A percentile compares a stretch with the other conserved stretches of the same genome.
Evolutionary conservation across 2,113 vertebrate species (phyloP).

Genomic region (Ovis aries): DNA sequence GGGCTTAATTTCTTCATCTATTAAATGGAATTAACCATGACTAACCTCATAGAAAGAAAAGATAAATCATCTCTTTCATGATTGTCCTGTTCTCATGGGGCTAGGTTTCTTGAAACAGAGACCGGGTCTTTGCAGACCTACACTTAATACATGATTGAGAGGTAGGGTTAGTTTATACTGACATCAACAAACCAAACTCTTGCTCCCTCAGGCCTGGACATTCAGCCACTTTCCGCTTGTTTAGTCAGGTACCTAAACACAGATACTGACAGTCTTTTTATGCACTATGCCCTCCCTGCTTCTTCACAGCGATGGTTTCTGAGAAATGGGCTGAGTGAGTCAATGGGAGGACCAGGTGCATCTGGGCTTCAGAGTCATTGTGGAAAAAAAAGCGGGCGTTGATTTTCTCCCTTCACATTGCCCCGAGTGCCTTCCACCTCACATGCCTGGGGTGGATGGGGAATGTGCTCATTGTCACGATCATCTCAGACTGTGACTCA

Average conservation of each 20-base stretch:
- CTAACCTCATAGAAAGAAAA: not conserved
- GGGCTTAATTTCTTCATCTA: constrained; percentile 39
- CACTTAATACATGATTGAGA: not conserved
- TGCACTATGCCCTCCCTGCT: constrained; percentile 27
- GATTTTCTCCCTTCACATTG: constrained; percentile 61
- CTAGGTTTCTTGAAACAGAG: not conserved
- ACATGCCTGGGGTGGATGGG: constrained; percentile 47
- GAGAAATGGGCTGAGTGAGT: constrained; percentile 48
- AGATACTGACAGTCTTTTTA: not conserved
- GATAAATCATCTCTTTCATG: not conserved
- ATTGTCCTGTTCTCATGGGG: not conserved
- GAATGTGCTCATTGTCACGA: constrained; percentile 38
- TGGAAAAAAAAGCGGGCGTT: constrained; percentile 58
- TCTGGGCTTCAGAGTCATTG: constrained; percentile 56
- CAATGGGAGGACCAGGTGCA: constrained; percentile 65
- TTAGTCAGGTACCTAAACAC: not conserved
- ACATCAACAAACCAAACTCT: not conserved
- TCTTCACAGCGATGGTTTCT: constrained; percentile 47
- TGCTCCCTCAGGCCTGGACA: not conserved
- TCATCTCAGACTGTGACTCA: constrained; percentile 70
- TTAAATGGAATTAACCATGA: constrained; percentile 2
- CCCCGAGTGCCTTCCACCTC: constrained; percentile 62
- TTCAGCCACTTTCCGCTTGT: not conserved
- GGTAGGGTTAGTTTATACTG: not conserved
- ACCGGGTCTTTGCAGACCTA: not conserved